Conservation (phyloP, 2,888 invertebrate genomes). For the Stomorhina lunata region DNA sequence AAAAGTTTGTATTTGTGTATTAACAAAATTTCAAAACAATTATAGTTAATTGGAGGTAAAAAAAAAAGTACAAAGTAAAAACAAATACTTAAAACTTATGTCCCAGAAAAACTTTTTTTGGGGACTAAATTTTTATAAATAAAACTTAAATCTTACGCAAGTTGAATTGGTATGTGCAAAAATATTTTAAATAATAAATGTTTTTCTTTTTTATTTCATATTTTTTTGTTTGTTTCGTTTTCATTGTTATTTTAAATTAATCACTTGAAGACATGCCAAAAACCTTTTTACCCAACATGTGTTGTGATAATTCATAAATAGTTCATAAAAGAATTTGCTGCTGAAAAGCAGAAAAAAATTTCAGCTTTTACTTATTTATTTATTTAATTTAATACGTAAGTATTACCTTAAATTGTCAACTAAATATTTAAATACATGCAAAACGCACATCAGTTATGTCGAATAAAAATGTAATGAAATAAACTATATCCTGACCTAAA, state of each 20-base stretch:
- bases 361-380: not conserved
- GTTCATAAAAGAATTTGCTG: no score
- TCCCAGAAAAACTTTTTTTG: slow-evolving; percentile 4
- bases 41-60: slow-evolving; percentile 51
- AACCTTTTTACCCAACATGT: slow-evolving; percentile 18
- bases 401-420: slow-evolving; percentile 32
- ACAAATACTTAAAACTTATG: not conserved
- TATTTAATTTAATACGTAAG: not conserved
- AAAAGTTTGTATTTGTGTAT: slow-evolving; percentile 58
- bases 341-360: slow-evolving; percentile 35
- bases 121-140: slow-evolving; percentile 21
- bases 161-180: not conserved
- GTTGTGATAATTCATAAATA: slow-evolving; percentile 9
- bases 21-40: slow-evolving; percentile 64
- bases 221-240: not conserved
- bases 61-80: not conserved
- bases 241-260: slow-evolving; percentile 47
- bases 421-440: slow-evolving; percentile 62
- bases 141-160: not conserved
- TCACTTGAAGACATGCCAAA: slow-evolving; percentile 58
- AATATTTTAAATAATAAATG: slow-evolving; percentile 5
- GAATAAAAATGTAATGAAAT: slow-evolving; percentile 16
- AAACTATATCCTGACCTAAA: not conserved
- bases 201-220: not conserved
- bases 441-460: slow-evolving; percentile 59